Base-by-base conservation (phyloP, 1,140 invertebrate species). In the Metaphire vulgaris region DNA sequence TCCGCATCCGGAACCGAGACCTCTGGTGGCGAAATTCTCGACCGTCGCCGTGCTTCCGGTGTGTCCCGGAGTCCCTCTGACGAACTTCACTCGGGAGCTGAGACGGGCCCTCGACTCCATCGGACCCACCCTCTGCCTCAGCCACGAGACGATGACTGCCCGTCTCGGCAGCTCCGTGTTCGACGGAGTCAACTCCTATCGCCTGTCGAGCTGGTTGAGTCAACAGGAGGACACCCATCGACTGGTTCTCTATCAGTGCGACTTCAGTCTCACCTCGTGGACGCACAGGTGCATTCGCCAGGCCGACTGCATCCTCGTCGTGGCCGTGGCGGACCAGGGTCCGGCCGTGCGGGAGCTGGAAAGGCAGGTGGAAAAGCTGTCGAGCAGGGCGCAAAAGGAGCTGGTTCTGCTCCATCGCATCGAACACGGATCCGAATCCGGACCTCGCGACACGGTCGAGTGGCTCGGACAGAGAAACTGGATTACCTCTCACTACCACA, bases 401-500 rank as follows among this genome's bases (percentile, higher is more conserved):
- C 84, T 99, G 70, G 92, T 99, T 34, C 86, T 99, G 0, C 86
- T 99, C 0, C 97, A 99, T 85, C 90, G 90, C 78, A 94, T 97
- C 85, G 91, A 91, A 68, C 91, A 26, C 28, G 33, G n/a, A 33
- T 28, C 33, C 31, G 12, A 91, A 0, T 88, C 90, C 21, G 89
- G 90, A 78, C 97, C 97, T 0, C 88, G 89, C 0, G 94, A 95
- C 78, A 99, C 97, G 0, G 92, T 96, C 6, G 91, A 92, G 80
- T 99, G 97, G 97, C 88, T 99, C 0, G 99, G 99, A 87, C 93
- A 93, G 87, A 89, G 97, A 70, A 91, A 91, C 2, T 99, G 97
- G 96, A 93, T 98, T 72, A 95, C 93, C 64, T 95, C 93, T 80
- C 96, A 99, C 88, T 96, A 99, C 88, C 97, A 99, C 86, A 93